A percentile compares a stretch with the other conserved stretches of the same genome.
Evolutionary conservation across 2,113 vertebrate genomes (phyloP).

Genomic region (Epinephelus cyanopodus): DNA sequence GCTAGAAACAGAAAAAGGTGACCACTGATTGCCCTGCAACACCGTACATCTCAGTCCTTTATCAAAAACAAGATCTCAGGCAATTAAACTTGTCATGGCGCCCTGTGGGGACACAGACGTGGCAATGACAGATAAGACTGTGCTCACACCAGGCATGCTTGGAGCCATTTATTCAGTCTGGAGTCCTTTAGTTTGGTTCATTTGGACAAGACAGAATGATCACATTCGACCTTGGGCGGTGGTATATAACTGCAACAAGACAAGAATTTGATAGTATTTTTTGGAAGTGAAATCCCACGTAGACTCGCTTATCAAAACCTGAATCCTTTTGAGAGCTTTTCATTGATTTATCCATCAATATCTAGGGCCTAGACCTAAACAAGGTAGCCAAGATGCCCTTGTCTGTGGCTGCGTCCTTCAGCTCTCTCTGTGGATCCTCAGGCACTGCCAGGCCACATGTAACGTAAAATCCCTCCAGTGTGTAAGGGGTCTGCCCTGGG

Average conservation of each 20-base stretch:
- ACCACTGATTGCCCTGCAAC: slow-evolving; percentile 46
- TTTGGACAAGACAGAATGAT: slow-evolving; percentile 12
- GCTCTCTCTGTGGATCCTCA: neutral
- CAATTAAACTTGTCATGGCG: slow-evolving; percentile 51
- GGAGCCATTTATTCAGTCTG: slow-evolving; percentile 14
- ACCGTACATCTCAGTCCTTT: slow-evolving; percentile 27
- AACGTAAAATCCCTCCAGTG: neutral
- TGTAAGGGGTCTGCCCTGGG: neutral
- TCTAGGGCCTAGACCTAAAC: neutral
- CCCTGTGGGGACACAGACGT: slow-evolving; percentile 30
- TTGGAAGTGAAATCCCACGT: neutral
- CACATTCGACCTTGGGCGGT: slow-evolving; percentile 13
- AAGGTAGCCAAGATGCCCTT: neutral
- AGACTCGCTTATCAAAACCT: slow-evolving; percentile 4
- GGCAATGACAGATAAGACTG: slow-evolving; percentile 58
- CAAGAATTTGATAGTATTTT: neutral
- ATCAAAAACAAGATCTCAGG: slow-evolving; percentile 70
- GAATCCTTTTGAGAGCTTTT: neutral
- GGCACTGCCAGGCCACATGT: neutral
- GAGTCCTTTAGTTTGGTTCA: slow-evolving; percentile 13
- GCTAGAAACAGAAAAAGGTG: slow-evolving; percentile 42
- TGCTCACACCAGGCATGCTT: neutral
- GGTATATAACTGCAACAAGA: neutral
- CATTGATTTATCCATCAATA: neutral
- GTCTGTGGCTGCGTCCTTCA: neutral